Evolutionary conservation across 2,113 vertebrate species (phyloP).

Genomic region (Grammomys surdaster): DNA sequence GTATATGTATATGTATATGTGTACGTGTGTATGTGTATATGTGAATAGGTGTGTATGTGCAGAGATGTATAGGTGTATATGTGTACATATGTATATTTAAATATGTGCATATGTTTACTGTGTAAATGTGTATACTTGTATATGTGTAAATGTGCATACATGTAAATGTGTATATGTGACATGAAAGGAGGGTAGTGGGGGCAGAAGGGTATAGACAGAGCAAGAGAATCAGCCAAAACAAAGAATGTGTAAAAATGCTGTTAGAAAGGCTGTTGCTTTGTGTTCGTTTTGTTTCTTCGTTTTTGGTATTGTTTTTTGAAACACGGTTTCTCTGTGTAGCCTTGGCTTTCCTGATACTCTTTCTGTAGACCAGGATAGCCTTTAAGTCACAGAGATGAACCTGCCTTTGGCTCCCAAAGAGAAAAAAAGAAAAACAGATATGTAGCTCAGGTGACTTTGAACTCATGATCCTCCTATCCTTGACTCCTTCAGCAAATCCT

Average conservation of each 20-base stretch:
- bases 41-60: not conserved
- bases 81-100: too few species aligned
- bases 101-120: too few species aligned
- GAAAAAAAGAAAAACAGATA: not conserved
- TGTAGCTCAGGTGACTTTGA: not conserved
- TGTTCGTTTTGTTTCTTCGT: not conserved
- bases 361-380: not conserved
- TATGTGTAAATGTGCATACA: not conserved
- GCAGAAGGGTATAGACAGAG: not conserved
- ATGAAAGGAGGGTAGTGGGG: not conserved
- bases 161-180: not conserved
- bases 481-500: not conserved
- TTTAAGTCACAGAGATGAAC: not conserved
- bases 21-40: too few species aligned
- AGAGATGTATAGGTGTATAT: too few species aligned
- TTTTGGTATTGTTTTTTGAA: not conserved
- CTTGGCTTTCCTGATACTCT: not conserved
- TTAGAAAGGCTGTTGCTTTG: not conserved
- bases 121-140: not conserved
- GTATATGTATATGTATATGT: not conserved
- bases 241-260: not conserved
- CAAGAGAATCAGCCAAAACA: not conserved
- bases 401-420: not conserved
- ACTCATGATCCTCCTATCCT: not conserved
- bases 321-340: not conserved